phyloP scores from a whole-genome alignment of 2,888 invertebrate species.

The Podabrus alpinus region DNA sequence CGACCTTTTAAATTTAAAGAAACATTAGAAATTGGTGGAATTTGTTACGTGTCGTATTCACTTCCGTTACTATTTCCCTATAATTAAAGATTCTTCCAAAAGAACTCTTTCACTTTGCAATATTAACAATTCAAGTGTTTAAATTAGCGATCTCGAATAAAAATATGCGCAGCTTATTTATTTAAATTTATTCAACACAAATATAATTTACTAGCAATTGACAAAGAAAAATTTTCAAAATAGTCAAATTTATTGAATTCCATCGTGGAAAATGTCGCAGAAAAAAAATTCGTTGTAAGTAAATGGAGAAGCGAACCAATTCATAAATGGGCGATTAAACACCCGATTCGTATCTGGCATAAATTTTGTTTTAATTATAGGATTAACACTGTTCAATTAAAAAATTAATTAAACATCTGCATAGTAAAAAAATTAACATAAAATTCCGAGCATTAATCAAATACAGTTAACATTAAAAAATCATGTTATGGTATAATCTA shows the following conservation, averaged over 20 bases:
- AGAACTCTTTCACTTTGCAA: constrained; percentile 15
- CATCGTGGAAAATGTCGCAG: too few species aligned
- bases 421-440: neutral
- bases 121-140: neutral
- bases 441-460: neutral
- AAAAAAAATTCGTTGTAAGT: too few species aligned
- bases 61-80: constrained; percentile 13
- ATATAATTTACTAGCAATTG: neutral
- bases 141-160: neutral
- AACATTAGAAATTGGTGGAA: constrained; percentile 23
- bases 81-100: constrained; percentile 9
- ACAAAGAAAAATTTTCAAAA: neutral
- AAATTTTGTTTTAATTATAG: too few species aligned
- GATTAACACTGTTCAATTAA: neutral
- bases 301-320: too few species aligned
- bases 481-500: neutral
- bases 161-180: neutral
- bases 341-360: neutral
- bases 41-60: constrained; percentile 4
- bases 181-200: neutral
- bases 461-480: neutral
- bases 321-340: neutral
- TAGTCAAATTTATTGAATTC: neutral
- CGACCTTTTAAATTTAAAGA: constrained; percentile 25
- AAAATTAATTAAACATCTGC: neutral